Evolutionary conservation across 1,140 invertebrate species (phyloP).

Genomic region (Daktulosphaira vitifoliae): DNA sequence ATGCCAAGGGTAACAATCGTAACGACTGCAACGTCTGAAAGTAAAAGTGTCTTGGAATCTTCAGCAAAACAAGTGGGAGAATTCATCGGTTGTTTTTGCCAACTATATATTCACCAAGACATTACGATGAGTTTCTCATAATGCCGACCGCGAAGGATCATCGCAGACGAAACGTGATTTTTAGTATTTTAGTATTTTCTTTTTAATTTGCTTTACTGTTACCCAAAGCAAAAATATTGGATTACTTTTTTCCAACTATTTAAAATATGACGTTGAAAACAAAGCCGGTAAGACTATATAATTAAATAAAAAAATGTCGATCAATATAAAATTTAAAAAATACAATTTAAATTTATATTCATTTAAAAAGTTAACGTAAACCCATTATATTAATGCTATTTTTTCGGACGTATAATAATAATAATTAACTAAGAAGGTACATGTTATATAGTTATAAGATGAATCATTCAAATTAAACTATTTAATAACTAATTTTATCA

Average conservation of each 20-base stretch:
- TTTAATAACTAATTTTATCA: too few relatives aligned
- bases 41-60: not conserved
- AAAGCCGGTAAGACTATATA: constrained; percentile 24
- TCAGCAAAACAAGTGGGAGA: not conserved
- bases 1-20: constrained; percentile 13
- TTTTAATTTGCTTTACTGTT: not conserved
- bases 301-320: too few relatives aligned
- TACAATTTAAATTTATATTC: too few relatives aligned
- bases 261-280: not conserved
- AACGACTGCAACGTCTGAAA: not conserved
- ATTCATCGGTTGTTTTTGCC: too few relatives aligned
- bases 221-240: not conserved
- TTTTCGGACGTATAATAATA: too few relatives aligned
- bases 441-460: too few relatives aligned
- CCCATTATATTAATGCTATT: too few relatives aligned
- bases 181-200: not conserved
- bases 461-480: too few relatives aligned
- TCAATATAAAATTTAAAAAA: too few relatives aligned
- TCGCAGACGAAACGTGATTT: too few relatives aligned
- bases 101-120: not conserved
- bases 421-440: too few relatives aligned
- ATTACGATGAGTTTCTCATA: not conserved
- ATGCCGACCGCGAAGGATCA: constrained; percentile 4
- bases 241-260: not conserved
- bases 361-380: too few relatives aligned